Evolutionary conservation across 2,797 vertebrate species (phyloP).

Genomic region (Scolopax rusticola): DNA sequence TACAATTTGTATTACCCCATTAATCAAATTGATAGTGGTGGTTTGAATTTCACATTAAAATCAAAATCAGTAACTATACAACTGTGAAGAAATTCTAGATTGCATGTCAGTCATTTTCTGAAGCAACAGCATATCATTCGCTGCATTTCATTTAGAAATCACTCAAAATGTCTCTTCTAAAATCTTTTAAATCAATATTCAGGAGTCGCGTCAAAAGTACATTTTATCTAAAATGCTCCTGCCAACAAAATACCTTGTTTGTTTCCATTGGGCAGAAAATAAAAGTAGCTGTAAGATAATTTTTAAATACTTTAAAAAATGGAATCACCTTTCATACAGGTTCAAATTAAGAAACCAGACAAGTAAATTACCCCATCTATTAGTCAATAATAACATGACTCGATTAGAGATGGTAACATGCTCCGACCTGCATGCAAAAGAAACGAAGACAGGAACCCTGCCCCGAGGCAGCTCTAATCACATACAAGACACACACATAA

Average conservation of each 20-base stretch:
- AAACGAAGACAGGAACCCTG: background rate
- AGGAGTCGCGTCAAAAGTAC: background rate
- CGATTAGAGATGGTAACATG: background rate
- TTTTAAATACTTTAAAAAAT: background rate
- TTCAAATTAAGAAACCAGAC: background rate
- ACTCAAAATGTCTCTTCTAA: background rate
- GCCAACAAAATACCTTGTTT: background rate
- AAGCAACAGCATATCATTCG: background rate
- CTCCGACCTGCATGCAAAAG: background rate
- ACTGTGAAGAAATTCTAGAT: constrained; percentile 24
- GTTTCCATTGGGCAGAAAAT: background rate
- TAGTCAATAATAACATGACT: background rate
- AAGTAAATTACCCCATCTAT: background rate
- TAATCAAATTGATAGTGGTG: constrained; percentile 24
- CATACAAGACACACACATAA: background rate
- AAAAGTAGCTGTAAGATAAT: background rate
- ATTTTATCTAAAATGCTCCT: background rate
- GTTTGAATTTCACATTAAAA: constrained; percentile 32
- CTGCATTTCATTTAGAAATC: constrained; percentile 7
- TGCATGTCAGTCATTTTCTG: constrained; percentile 14
- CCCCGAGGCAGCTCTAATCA: background rate
- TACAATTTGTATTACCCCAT: constrained; percentile 2
- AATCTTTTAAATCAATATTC: background rate
- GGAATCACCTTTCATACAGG: background rate
- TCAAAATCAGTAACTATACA: constrained; percentile 1